Base-by-base conservation (phyloP, 2,113 vertebrate species). In the Sakesphorus luctuosus region DNA sequence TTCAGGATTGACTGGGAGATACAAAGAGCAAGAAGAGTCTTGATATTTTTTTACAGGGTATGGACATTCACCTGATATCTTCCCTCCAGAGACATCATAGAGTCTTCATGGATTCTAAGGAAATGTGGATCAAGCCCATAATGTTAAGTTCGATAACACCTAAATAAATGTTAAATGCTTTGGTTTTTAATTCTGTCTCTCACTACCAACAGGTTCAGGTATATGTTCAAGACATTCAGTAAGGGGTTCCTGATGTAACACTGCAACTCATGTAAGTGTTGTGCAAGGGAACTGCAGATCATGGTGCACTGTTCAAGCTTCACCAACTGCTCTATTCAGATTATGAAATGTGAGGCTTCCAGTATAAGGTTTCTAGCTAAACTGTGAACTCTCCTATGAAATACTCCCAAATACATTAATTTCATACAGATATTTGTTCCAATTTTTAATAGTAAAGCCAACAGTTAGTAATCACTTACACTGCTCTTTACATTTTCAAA, bases 401-500 rank as follows among this genome's bases (percentile, higher is more conserved):
- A 77, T 84, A 78, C 29, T 90, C 44, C 31, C 78, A 91, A 91
- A 93, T 50, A 65, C 14, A 40, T 78, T 81, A 86, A 80, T 90
- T 95, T 93, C 78, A 56, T 21, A 49, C 4, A 33, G 44, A 12
- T 24, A 49, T 78, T 93, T 24, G 8, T 86, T 91, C 53, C 24
- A 29, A 55, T 86, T 96, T 79, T 92, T 78, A 86, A 61, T 47
- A 78, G n/a, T 36, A 87, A 77, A 94, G 10, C 62, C 59, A 92
- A 78, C 61, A 94, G 87, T 86, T 96, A 88, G 56, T 84, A 90
- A 88, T 75, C 36, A 65, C 36, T 77, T 84, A 74, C 12, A 40
- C 47, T n/a, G 11, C 78, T 93, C 38, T 90, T 96, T 75, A 81
- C 19, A 50, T 89, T 94, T 94, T 68, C n/a, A 73, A 87, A 91